Percentiles rank a stretch among this genome's conserved stretches.
phyloP scores from a whole-genome alignment of 2,797 vertebrate species.

The Sciurus carolinensis region DNA sequence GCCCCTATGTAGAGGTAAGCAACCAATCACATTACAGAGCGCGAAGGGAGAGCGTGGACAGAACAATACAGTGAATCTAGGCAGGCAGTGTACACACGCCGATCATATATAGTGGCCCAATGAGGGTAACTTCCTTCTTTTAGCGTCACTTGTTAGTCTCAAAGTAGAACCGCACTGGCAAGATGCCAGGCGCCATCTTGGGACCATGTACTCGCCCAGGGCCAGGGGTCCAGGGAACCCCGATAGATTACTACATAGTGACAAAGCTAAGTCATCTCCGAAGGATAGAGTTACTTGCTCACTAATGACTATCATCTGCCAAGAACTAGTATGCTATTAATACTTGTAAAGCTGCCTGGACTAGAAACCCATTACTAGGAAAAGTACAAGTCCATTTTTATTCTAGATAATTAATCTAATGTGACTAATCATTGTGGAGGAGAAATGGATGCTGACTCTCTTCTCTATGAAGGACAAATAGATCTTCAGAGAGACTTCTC shows the following conservation, averaged over 20 bases:
- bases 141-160: too few relatives aligned
- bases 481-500: background rate
- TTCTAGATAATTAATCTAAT: conserved; percentile 59
- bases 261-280: conserved; percentile 78
- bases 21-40: too few relatives aligned
- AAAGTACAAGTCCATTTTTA: conserved; percentile 66
- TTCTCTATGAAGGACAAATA: background rate
- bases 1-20: too few relatives aligned
- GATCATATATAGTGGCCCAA: too few relatives aligned
- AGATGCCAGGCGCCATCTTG: too few relatives aligned
- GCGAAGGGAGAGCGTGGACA: too few relatives aligned
- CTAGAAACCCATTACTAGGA: conserved; percentile 72
- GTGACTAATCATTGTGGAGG: conserved; percentile 38
- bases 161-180: too few relatives aligned
- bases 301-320: conserved; percentile 79
- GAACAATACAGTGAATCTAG: too few relatives aligned
- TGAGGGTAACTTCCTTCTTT: too few relatives aligned
- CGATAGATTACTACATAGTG: conserved; percentile 58
- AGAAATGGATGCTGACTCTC: conserved; percentile 30
- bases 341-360: conserved; percentile 76
- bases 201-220: too few relatives aligned
- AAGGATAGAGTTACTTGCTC: conserved; percentile 79
- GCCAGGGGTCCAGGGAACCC: too few relatives aligned
- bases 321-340: conserved; percentile 79
- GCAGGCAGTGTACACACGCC: too few relatives aligned